Conservation (phyloP, 2,113 vertebrate genomes). For the Ctenomys sociabilis region DNA sequence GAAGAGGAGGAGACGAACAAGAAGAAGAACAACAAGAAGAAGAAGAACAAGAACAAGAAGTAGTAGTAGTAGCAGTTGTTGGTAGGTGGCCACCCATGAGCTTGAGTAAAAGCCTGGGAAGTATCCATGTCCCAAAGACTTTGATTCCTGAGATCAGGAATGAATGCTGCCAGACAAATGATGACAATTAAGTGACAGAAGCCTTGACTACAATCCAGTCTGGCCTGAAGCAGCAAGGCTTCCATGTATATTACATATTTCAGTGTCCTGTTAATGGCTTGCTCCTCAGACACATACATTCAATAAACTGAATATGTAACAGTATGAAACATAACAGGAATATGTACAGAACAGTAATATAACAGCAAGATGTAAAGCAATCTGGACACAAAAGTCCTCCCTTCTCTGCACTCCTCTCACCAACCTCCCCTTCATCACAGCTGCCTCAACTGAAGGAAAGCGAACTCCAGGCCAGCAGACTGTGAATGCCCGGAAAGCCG, state of each 20-base stretch:
- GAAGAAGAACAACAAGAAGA: too few species aligned
- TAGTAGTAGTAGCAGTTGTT: background rate
- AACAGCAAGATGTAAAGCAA: background rate
- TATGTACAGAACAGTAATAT: too few species aligned
- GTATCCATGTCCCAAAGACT: background rate
- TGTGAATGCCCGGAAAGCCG: constrained; percentile 57
- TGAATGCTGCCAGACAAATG: background rate
- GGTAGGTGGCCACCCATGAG: background rate
- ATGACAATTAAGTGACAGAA: background rate
- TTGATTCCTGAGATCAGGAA: background rate
- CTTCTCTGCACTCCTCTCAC: background rate
- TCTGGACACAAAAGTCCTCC: constrained; percentile 2
- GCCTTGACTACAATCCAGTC: background rate
- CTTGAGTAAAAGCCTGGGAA: background rate
- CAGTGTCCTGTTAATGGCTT: background rate
- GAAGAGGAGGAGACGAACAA: too few species aligned
- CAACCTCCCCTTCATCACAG: background rate
- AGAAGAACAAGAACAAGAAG: too few species aligned
- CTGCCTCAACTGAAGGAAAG: background rate
- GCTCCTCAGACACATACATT: background rate
- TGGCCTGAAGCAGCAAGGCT: background rate
- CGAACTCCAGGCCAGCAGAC: background rate
- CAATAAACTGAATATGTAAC: constrained; percentile 7
- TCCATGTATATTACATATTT: background rate
- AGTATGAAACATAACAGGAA: too few species aligned